Conservation (phyloP, 1,140 invertebrate species). For the Chymomyza costata region DNA sequence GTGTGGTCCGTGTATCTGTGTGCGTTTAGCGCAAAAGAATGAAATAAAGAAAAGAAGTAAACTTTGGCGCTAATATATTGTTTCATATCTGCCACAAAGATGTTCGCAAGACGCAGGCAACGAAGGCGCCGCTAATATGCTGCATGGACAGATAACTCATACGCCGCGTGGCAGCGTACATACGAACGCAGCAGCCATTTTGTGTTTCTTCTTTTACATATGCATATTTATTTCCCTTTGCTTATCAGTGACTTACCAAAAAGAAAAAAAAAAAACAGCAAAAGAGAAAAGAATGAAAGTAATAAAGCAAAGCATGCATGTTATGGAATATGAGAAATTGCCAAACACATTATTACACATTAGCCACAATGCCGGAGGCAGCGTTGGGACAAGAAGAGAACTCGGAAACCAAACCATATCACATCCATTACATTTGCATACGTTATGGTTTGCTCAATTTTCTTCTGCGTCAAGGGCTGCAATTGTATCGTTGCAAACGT, state of each 20-base stretch:
- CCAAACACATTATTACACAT: constrained; percentile 62
- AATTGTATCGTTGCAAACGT: too few species aligned
- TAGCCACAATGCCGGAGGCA: too few species aligned
- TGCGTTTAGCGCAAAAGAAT: constrained; percentile 27
- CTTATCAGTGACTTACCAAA: constrained; percentile 62
- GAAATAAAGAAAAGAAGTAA: constrained; percentile 55
- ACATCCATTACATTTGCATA: too few species aligned
- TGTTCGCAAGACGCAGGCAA: neutral
- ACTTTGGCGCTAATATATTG: constrained; percentile 70
- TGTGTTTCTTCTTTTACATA: constrained; percentile 33
- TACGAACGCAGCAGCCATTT: constrained; percentile 13
- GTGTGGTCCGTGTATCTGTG: constrained; percentile 19
- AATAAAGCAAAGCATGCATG: constrained; percentile 48
- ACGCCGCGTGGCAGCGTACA: constrained; percentile 41
- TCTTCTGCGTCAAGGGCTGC: too few species aligned
- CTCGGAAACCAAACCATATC: too few species aligned
- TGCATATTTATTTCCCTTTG: constrained; percentile 68
- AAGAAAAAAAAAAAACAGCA: constrained; percentile 14
- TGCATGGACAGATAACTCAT: constrained; percentile 55
- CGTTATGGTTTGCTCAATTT: too few species aligned
- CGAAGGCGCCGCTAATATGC: constrained; percentile 2
- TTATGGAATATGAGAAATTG: constrained; percentile 54
- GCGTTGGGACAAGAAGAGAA: too few species aligned
- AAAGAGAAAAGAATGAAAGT: constrained; percentile 4
- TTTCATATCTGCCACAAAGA: constrained; percentile 50